phyloP scores from a whole-genome alignment of 2,113 vertebrate genomes.

The Excalfactoria chinensis region DNA sequence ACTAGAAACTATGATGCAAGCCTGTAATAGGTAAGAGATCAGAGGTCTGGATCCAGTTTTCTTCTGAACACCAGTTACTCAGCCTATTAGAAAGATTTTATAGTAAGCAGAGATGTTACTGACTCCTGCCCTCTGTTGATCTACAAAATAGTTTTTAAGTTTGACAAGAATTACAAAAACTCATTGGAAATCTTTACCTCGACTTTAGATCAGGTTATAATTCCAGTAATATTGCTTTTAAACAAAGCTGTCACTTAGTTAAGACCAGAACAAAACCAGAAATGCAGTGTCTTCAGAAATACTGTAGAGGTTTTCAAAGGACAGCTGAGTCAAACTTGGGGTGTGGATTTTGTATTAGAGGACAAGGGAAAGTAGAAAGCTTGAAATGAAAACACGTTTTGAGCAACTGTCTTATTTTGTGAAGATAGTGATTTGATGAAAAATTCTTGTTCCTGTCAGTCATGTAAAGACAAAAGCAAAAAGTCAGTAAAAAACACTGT shows the following conservation, averaged over 20 bases:
- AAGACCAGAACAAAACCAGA: neutral
- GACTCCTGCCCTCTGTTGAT: neutral
- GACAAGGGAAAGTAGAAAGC: neutral
- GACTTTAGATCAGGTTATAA: neutral
- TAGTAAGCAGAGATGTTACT: neutral
- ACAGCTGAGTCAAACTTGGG: neutral
- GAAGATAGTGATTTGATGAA: neutral
- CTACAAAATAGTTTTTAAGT: neutral
- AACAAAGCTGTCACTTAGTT: neutral
- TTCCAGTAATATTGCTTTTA: neutral
- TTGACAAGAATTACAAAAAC: neutral
- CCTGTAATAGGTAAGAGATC: neutral
- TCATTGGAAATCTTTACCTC: neutral
- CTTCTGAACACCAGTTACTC: neutral
- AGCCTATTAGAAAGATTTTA: neutral
- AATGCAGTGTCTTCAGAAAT: neutral
- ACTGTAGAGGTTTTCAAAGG: neutral
- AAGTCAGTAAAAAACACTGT: neutral
- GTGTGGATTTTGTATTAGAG: neutral
- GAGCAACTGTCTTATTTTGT: neutral
- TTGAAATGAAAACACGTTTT: neutral
- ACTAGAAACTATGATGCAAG: neutral
- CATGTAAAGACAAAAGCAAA: neutral
- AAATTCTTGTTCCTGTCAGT: neutral
- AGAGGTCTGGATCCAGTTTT: neutral